Evolutionary conservation across 2,888 invertebrate species (phyloP).

Genomic region (Amphipoea oculea): DNA sequence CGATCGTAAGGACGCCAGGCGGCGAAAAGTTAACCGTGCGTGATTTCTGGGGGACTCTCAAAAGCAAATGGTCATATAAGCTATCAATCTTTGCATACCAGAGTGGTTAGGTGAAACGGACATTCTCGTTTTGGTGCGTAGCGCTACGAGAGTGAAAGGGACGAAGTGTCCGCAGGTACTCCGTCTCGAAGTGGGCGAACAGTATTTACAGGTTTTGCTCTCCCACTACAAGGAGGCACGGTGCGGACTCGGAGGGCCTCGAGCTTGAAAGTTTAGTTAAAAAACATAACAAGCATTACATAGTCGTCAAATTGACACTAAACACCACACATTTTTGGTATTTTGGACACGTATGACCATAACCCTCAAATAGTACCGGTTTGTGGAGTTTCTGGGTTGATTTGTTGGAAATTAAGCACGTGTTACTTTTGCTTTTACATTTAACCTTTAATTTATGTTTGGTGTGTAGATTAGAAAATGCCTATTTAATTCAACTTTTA

Average conservation of each 20-base stretch:
- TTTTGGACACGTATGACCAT: conserved; percentile 55
- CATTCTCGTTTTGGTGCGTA: conserved; percentile 74
- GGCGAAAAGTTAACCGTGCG: conserved; percentile 90
- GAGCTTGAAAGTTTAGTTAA: conserved; percentile 87
- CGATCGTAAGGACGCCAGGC: conserved; percentile 88
- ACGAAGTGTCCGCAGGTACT: conserved; percentile 85
- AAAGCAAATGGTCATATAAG: conserved; percentile 90
- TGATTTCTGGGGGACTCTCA: conserved; percentile 89
- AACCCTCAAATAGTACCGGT: conserved; percentile 65
- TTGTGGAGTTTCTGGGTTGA: conserved; percentile 52
- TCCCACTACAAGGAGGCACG: conserved; percentile 89
- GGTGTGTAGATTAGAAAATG: not conserved
- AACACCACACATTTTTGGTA: conserved; percentile 48
- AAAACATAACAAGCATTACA: conserved; percentile 82
- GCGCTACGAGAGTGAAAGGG: conserved; percentile 83
- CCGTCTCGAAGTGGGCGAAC: conserved; percentile 87
- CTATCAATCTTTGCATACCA: conserved; percentile 91
- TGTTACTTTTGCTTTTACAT: conserved; percentile 63
- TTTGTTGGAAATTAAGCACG: conserved; percentile 60
- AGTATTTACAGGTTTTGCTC: conserved; percentile 90
- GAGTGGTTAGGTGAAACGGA: conserved; percentile 88
- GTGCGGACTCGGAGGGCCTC: conserved; percentile 86
- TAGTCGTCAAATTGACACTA: conserved; percentile 73
- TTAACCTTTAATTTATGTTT: conserved; percentile 53
- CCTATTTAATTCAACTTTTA: conserved; percentile 6